These are phyloP conservation scores for Planococcus citri DNA, from an alignment of 1,140 invertebrate genomes.

Conservation along the genomic window DNA sequence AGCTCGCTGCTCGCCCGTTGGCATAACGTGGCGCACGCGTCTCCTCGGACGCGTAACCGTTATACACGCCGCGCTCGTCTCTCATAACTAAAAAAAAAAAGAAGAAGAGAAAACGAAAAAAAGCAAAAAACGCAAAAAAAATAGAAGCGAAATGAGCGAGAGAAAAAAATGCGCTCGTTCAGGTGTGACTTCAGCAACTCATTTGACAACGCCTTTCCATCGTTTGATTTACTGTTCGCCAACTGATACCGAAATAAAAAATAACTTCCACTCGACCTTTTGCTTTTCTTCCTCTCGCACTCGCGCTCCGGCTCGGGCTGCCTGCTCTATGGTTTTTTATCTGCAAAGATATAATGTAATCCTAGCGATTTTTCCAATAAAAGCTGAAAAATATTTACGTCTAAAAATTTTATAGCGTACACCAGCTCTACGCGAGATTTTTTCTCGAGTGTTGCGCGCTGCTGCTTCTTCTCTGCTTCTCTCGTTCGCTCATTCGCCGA, in stretches of 20 bases:
- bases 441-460: too few relatives aligned
- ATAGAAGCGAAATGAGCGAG: too few relatives aligned
- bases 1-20: too few relatives aligned
- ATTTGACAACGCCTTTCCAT: conserved; percentile 6
- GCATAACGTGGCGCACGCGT: neutral
- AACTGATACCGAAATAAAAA: conserved; percentile 7
- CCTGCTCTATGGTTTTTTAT: neutral
- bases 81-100: too few relatives aligned
- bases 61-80: too few relatives aligned
- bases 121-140: neutral
- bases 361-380: conserved; percentile 1
- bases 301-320: too few relatives aligned
- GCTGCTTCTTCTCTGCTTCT: too few relatives aligned
- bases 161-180: neutral
- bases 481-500: too few relatives aligned
- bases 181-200: conserved; percentile 1
- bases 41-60: too few relatives aligned
- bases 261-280: neutral
- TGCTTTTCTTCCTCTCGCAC: neutral
- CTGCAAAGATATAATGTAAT: conserved; percentile 2
- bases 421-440: neutral
- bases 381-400: conserved; percentile 7
- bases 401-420: neutral
- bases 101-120: neutral
- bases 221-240: conserved; percentile 5